phyloP scores from a whole-genome alignment of 2,797 vertebrate species.

The Oryzias sinensis region DNA sequence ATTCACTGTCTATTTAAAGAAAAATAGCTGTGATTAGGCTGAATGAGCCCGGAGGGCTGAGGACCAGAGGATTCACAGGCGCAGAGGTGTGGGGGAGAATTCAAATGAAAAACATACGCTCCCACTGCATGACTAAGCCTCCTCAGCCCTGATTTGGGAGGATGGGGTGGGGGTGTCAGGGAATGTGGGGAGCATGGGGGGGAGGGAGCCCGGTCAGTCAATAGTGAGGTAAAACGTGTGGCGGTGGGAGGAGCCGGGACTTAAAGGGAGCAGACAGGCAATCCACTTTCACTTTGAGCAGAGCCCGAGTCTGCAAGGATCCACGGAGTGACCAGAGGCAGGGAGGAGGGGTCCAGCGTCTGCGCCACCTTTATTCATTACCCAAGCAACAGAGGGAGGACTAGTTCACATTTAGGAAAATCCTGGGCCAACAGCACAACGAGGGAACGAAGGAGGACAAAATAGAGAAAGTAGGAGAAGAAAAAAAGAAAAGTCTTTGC shows the following conservation, averaged over 20 bases:
- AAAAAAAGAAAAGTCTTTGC: constrained; percentile 50
- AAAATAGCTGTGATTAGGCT: constrained; percentile 45
- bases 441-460: constrained; percentile 32
- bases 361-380: constrained; percentile 57
- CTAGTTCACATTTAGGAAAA: constrained; percentile 53
- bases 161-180: constrained; percentile 34
- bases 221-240: constrained; percentile 75
- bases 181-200: constrained; percentile 60
- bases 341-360: constrained; percentile 46
- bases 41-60: constrained; percentile 44
- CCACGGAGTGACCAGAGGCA: constrained; percentile 47
- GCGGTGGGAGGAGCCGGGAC: constrained; percentile 69
- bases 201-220: constrained; percentile 64
- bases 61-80: constrained; percentile 44
- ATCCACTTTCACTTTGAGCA: constrained; percentile 78
- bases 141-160: constrained; percentile 42
- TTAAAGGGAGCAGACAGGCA: constrained; percentile 69
- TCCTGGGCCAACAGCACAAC: constrained; percentile 61
- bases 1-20: constrained; percentile 29
- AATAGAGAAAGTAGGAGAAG: constrained; percentile 23
- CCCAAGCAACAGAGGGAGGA: constrained; percentile 44
- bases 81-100: constrained; percentile 66
- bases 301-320: constrained; percentile 52
- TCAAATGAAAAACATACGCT: constrained; percentile 76
- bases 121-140: constrained; percentile 75